phyloP scores from a whole-genome alignment of 2,113 vertebrate species.

The Pica pica region DNA sequence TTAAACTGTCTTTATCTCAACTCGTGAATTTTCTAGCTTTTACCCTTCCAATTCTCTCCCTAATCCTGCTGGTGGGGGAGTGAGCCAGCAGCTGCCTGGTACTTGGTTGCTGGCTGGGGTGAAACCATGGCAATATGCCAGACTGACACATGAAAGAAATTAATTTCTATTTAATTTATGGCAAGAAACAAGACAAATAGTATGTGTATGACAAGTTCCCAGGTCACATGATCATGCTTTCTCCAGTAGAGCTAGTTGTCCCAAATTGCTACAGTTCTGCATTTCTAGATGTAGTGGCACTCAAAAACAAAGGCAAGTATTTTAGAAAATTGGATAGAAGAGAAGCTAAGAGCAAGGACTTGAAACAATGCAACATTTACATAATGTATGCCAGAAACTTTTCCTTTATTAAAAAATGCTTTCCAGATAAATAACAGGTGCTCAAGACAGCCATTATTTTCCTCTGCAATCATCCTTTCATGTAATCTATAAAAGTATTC shows the following conservation, averaged over 20 bases:
- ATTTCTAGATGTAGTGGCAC: background rate
- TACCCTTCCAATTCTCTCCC: background rate
- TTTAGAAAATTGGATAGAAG: constrained; percentile 29
- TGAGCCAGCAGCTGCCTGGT: background rate
- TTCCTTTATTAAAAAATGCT: constrained; percentile 55
- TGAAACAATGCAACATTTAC: constrained; percentile 50
- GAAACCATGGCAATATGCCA: background rate
- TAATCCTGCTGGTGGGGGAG: background rate
- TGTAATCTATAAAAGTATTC: constrained; percentile 60
- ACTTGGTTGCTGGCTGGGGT: background rate
- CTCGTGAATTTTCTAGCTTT: background rate
- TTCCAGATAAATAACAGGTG: constrained; percentile 59
- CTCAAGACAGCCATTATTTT: constrained; percentile 62
- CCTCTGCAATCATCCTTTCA: constrained; percentile 66
- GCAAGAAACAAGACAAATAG: background rate
- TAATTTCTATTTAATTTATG: background rate
- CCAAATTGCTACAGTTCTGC: background rate
- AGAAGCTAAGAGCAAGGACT: constrained; percentile 30
- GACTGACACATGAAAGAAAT: background rate
- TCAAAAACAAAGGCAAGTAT: constrained; percentile 10
- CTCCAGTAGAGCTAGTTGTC: background rate
- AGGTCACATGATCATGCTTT: background rate
- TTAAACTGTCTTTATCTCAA: background rate
- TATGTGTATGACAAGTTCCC: background rate
- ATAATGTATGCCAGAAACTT: constrained; percentile 43